Conservation (phyloP, 2,113 vertebrate species). For the Garra rufa region DNA sequence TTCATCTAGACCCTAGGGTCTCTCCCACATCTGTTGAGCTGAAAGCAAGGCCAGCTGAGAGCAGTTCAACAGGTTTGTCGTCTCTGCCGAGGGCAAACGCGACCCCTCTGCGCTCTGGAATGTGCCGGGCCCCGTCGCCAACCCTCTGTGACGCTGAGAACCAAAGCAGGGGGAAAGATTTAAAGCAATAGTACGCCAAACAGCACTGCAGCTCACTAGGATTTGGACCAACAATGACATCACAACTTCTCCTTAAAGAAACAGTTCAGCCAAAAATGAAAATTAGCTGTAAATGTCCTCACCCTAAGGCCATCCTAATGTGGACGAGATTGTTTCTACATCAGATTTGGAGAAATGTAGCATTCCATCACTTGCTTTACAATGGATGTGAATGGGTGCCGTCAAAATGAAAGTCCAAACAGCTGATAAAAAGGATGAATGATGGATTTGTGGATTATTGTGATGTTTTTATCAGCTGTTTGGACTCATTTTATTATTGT, state of each 20-base stretch:
- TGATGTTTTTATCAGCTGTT: no score
- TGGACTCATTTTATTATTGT: no score
- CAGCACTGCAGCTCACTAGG: background rate
- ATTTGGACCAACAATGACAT: background rate
- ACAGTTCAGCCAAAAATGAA: background rate
- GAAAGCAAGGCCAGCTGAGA: slow-evolving; percentile 65
- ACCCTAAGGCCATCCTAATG: background rate
- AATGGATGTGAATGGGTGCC: background rate
- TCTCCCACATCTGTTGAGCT: slow-evolving; percentile 74
- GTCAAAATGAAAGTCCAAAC: background rate
- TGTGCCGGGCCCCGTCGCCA: slow-evolving; percentile 70
- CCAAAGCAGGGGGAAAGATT: slow-evolving; percentile 3
- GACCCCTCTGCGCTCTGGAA: slow-evolving; percentile 69
- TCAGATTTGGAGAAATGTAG: background rate
- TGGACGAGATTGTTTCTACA: background rate
- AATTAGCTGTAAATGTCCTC: background rate
- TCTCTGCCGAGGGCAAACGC: slow-evolving; percentile 58
- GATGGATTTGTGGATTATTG: no score
- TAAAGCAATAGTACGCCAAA: background rate
- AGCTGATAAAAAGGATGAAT: background rate
- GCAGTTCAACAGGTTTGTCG: slow-evolving; percentile 74
- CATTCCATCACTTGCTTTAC: no score
- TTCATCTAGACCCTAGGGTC: slow-evolving; percentile 64
- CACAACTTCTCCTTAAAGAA: background rate
- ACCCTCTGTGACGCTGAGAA: slow-evolving; percentile 63